phyloP scores from a whole-genome alignment of 2,888 invertebrate species.

The Andrena minutula region DNA sequence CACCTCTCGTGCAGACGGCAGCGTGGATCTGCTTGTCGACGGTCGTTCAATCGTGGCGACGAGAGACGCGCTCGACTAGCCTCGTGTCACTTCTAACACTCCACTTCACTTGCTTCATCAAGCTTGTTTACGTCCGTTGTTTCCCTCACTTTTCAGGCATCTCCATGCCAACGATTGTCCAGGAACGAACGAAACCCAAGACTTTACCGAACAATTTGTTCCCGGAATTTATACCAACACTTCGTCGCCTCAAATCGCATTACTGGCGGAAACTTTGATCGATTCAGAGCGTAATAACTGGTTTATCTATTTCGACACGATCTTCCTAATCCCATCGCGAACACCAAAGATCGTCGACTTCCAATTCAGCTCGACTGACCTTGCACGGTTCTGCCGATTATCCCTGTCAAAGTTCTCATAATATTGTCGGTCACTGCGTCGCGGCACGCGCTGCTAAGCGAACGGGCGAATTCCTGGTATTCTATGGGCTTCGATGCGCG shows the following conservation, averaged over 20 bases:
- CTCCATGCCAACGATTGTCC: neutral
- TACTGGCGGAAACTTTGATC: neutral
- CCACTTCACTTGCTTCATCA: slow-evolving; percentile 64
- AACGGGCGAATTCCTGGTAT: slow-evolving; percentile 28
- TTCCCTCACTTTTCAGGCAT: slow-evolving; percentile 2
- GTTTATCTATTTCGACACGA: neutral
- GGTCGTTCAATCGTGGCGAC: slow-evolving; percentile 70
- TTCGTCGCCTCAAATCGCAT: neutral
- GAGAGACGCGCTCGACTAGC: slow-evolving; percentile 53
- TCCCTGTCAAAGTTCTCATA: slow-evolving; percentile 28
- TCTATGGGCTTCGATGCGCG: neutral
- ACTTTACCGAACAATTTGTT: neutral
- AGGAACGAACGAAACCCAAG: neutral
- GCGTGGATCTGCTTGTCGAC: slow-evolving; percentile 76
- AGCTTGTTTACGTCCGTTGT: slow-evolving; percentile 27
- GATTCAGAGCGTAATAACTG: neutral
- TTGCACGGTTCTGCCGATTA: neutral
- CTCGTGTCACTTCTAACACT: slow-evolving; percentile 62
- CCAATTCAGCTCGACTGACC: too few relatives aligned
- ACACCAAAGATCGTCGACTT: neutral
- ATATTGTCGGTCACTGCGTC: slow-evolving; percentile 54
- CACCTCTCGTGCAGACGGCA: slow-evolving; percentile 82
- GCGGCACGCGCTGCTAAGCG: neutral
- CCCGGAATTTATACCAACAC: neutral
- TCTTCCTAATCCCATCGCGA: neutral